These are phyloP conservation scores for Chaetophractus vellerosus DNA, from an alignment of 2,797 vertebrate species.

Conservation along the genomic window DNA sequence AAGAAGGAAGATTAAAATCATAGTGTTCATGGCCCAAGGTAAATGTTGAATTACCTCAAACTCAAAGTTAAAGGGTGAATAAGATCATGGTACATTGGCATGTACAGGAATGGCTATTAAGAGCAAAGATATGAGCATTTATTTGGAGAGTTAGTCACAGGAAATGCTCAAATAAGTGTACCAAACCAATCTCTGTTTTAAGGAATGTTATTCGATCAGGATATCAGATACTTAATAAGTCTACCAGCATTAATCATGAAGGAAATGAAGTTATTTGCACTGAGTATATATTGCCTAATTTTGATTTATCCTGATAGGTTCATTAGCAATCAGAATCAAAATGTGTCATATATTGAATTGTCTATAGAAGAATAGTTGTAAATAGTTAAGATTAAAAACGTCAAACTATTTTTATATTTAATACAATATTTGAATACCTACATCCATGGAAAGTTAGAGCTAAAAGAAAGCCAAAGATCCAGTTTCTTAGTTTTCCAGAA, in stretches of 20 bases:
- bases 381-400: not conserved
- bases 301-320: not conserved
- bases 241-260: not conserved
- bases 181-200: not conserved
- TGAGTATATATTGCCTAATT: not conserved
- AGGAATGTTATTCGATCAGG: not conserved
- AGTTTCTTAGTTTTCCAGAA: not conserved
- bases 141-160: not conserved
- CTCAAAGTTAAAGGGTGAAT: not conserved
- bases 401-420: not conserved
- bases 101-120: not conserved
- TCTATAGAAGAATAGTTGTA: not conserved
- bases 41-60: not conserved
- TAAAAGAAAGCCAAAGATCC: not conserved
- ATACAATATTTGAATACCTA: not conserved
- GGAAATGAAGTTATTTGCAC: not conserved
- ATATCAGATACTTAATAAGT: not conserved
- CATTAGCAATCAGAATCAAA: conserved; percentile 1
- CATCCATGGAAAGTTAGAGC: not conserved
- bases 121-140: not conserved
- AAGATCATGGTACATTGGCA: not conserved
- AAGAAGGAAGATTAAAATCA: not conserved
- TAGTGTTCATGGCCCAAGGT: not conserved
- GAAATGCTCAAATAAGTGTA: not conserved
- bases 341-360: not conserved